Evolutionary conservation across 2,797 vertebrate species (phyloP).

Genomic region (Etheostoma perlongum): DNA sequence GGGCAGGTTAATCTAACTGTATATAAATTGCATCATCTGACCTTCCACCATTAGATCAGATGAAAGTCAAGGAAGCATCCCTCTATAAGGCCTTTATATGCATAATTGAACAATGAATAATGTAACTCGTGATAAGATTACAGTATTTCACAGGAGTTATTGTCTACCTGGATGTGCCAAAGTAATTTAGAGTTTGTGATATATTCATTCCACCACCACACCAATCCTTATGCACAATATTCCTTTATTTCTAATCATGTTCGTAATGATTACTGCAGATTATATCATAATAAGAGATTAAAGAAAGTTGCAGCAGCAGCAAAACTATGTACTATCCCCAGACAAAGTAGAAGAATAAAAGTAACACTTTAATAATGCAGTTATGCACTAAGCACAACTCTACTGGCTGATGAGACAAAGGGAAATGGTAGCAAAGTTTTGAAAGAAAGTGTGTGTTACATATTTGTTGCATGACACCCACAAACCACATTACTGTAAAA

Average conservation of each 20-base stretch:
- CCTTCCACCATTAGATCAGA: constrained; percentile 52
- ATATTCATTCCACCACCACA: constrained; percentile 6
- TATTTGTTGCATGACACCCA: not conserved
- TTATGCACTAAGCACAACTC: constrained; percentile 2
- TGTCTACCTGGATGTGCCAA: not conserved
- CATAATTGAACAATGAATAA: constrained; percentile 57
- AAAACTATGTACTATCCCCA: constrained; percentile 8
- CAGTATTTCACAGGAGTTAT: constrained; percentile 12
- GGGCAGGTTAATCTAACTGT: constrained; percentile 47
- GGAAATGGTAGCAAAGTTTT: not conserved
- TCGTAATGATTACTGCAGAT: constrained; percentile 12
- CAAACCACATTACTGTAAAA: not conserved
- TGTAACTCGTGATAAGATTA: constrained; percentile 31
- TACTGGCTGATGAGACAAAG: constrained; percentile 7
- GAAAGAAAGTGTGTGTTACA: not conserved
- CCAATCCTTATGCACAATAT: not conserved
- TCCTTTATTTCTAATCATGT: constrained; percentile 28
- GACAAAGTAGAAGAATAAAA: constrained; percentile 9
- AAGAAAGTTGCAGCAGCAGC: constrained; percentile 8
- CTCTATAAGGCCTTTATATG: constrained; percentile 25
- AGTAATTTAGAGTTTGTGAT: constrained; percentile 13
- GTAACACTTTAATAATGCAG: not conserved
- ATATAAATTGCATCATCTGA: constrained; percentile 50
- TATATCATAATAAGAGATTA: not conserved
- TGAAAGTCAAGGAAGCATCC: constrained; percentile 49